Conservation (phyloP, 2,888 invertebrate species). For the Acanthosepion pharaonis region DNA sequence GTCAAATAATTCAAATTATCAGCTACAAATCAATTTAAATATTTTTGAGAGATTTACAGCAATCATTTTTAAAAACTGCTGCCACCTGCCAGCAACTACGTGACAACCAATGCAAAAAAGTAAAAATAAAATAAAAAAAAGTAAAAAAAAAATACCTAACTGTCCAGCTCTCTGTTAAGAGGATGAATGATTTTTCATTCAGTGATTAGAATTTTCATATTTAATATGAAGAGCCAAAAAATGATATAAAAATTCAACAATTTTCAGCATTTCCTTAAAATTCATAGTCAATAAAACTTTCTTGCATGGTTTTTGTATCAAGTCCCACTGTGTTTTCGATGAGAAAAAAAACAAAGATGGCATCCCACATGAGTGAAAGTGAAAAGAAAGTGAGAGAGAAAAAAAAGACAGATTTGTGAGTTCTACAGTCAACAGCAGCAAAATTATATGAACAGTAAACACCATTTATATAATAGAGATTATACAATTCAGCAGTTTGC, state of each 20-base stretch:
- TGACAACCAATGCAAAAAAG: background rate
- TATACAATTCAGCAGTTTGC: background rate
- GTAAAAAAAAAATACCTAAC: background rate
- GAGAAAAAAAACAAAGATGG: background rate
- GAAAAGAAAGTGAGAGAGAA: background rate
- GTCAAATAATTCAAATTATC: background rate
- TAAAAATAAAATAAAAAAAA: background rate
- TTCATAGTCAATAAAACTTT: background rate
- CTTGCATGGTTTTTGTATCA: slow-evolving; percentile 21
- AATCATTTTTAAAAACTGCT: background rate
- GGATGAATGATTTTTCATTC: background rate
- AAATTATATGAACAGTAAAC: background rate
- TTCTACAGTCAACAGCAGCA: background rate
- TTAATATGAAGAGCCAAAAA: background rate
- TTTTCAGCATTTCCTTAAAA: background rate
- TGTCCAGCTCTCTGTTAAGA: background rate
- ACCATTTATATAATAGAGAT: background rate
- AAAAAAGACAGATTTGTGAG: background rate
- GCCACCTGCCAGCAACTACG: background rate
- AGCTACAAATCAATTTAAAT: background rate
- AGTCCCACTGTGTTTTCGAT: background rate
- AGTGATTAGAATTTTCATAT: background rate
- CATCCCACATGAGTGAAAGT: background rate
- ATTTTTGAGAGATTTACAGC: background rate
- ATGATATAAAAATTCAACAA: background rate